Evolutionary conservation across 1,140 invertebrate species (phyloP), one percentile per base, ranked within the genome.

Genomic region (Apocrypta bakeri): DNA sequence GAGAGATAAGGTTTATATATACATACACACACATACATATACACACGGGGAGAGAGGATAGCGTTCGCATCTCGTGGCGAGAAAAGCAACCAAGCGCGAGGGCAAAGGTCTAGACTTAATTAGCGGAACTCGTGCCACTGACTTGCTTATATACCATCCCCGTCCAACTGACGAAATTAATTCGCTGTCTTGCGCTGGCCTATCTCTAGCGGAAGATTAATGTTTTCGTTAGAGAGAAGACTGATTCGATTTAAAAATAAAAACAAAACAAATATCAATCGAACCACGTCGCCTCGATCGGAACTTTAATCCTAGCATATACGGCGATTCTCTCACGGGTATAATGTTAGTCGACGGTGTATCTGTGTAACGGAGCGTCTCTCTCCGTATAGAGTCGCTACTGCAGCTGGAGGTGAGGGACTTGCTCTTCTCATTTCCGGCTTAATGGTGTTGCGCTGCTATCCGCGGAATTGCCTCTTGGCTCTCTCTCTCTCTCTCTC

Each of bases 371-470:
- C n/a, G n/a, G n/a, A n/a, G n/a, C n/a, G n/a, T 37, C 37, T 37
- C 37, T 37, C 37, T 37, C 37, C n/a, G n/a, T n/a, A n/a, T n/a
- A n/a, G n/a, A n/a, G n/a, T 2, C 33, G 33, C 33, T 37, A 37
- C n/a, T 37, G 9, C 33, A 37, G 33, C 33, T 37, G 33, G 33
- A 75, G 73, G 73, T 75, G 42, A 56, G 73, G 21, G 42, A 75
- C 73, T 25, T 27, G 73, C 40, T 75, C 73, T 27, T 75, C 73
- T 75, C 56, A 75, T 63, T 75, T 75, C 73, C 73, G 73, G 14
- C 27, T 31, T 75, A 63, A 75, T 33, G 42, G 12, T 27, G 25
- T 75, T 61, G 71, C 17, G 31, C 40, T 37, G 66, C 27, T 17
- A 33, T 14, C 56, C 27, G 24, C 73, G 73, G 48, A 75, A 75